Conservation (phyloP, 2,888 invertebrate genomes). For the Antheraea yamamai region DNA sequence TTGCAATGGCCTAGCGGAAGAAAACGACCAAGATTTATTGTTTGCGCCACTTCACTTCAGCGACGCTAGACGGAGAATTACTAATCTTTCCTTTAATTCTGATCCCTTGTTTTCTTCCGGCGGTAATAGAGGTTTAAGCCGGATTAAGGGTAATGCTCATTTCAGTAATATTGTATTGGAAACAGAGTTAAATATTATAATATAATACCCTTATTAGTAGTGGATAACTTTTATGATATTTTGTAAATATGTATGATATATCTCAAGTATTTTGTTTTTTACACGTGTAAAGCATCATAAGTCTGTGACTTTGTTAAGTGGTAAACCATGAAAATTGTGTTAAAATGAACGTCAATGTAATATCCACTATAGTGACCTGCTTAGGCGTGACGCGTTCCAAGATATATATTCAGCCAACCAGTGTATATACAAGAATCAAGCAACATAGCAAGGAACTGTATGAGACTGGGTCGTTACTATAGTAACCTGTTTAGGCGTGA, state of each 20-base stretch:
- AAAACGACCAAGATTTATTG: constrained; percentile 74
- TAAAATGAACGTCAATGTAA: no score
- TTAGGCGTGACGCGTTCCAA: no score
- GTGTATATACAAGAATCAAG: no score
- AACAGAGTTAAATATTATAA: constrained; percentile 32
- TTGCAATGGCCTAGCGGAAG: constrained; percentile 67
- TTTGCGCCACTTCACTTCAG: constrained; percentile 59
- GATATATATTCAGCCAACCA: no score
- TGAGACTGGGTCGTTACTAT: no score
- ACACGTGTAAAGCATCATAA: not conserved
- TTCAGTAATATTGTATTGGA: constrained; percentile 58
- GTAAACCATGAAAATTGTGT: no score
- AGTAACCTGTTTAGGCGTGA: no score
- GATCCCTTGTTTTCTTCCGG: constrained; percentile 69
- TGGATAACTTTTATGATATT: not conserved
- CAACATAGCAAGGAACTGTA: no score
- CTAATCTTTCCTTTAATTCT: constrained; percentile 76
- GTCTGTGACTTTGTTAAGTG: not conserved
- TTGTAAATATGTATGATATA: not conserved
- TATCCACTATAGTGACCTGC: no score
- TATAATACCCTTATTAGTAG: not conserved
- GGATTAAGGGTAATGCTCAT: constrained; percentile 64
- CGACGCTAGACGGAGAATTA: constrained; percentile 60
- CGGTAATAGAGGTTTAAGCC: constrained; percentile 65
- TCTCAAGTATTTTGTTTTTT: not conserved